phyloP scores from a whole-genome alignment of 1,140 invertebrate genomes.

The Drosophila sechellia region DNA sequence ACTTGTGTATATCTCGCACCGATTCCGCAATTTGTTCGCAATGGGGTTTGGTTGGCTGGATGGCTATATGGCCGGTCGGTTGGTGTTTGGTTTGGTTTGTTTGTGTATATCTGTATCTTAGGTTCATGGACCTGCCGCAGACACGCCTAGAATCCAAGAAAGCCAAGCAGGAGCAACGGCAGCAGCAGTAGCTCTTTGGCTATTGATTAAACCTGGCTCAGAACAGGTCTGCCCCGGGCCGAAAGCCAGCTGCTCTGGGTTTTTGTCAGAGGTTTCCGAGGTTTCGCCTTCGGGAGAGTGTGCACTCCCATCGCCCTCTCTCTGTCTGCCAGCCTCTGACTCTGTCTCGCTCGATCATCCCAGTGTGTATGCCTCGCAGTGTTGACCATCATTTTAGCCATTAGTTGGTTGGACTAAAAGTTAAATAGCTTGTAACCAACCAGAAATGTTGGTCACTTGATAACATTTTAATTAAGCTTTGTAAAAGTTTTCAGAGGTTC shows the following conservation, averaged over 20 bases:
- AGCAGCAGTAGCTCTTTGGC: slow-evolving; percentile 44
- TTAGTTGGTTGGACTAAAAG: neutral
- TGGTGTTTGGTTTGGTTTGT: neutral
- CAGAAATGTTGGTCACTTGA: too few relatives aligned
- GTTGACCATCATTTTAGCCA: slow-evolving; percentile 12
- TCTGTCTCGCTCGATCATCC: slow-evolving; percentile 13
- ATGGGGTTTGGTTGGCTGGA: neutral
- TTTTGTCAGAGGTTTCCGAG: slow-evolving; percentile 21
- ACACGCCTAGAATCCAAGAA: slow-evolving; percentile 77
- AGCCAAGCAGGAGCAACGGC: slow-evolving; percentile 45
- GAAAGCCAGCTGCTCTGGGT: slow-evolving; percentile 8
- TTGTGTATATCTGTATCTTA: slow-evolving; percentile 48
- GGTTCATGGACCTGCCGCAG: slow-evolving; percentile 78
- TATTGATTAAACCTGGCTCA: slow-evolving; percentile 80
- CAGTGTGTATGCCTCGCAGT: slow-evolving; percentile 62
- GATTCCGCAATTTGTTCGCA: neutral
- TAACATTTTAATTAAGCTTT: too few relatives aligned
- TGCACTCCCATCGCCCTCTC: slow-evolving; percentile 28
- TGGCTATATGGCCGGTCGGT: neutral
- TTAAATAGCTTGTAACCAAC: neutral
- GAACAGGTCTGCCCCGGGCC: slow-evolving; percentile 69
- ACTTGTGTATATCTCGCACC: slow-evolving; percentile 8
- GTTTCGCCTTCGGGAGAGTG: slow-evolving; percentile 44
- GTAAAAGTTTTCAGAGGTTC: too few relatives aligned
- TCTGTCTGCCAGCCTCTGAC: slow-evolving; percentile 15